Evolutionary conservation across 2,888 invertebrate genomes (phyloP), one percentile per base, ranked within the genome.

Genomic region (Tinea trinotella): DNA sequence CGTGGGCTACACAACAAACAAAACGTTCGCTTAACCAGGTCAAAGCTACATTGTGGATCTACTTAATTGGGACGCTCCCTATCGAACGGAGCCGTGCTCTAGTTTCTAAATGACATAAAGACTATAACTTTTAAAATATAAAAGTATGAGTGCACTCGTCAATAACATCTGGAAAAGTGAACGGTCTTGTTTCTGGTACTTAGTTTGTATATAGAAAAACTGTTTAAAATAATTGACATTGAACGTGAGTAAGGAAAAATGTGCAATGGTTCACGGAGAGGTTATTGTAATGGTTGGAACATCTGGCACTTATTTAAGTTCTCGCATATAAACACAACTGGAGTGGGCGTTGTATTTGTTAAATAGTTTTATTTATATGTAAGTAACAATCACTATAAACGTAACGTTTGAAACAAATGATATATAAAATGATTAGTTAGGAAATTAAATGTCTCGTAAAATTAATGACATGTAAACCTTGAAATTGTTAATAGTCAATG

Each of bases 201-300:
- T n/a, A 30, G 30, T 30, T 2, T 30, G 30, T n/a, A 30, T 10
- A 30, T 22, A 22, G 22, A 35, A 35, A 35, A 10, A 35, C 12
- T 64, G 63, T 74, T 73, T 66, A 70, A 76, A 76, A 75, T 74
- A 74, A 71, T 71, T 68, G 75, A 67, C 77, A 77, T 77, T 77
- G 76, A 82, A 77, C 79, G 68, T 78, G 79, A 76, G 81, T 74
- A 69, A 66, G 67, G 63, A 58, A 63, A 59, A 63, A 57, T 59
- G 63, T 59, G 13, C 40, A 40, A 40, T 64, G 69, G 77, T 79
- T 78, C 74, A 79, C 66, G 76, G 74, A 74, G 73, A 76, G 65
- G 7, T 7, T 30, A n/a, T 30, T 30, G 71, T 78, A 79, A 80
- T 79, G 79, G 74, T 70, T 49, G 2, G 22, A 20, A 12, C 49